phyloP scores from a whole-genome alignment of 2,888 invertebrate genomes.

The Hydriomena furcata region DNA sequence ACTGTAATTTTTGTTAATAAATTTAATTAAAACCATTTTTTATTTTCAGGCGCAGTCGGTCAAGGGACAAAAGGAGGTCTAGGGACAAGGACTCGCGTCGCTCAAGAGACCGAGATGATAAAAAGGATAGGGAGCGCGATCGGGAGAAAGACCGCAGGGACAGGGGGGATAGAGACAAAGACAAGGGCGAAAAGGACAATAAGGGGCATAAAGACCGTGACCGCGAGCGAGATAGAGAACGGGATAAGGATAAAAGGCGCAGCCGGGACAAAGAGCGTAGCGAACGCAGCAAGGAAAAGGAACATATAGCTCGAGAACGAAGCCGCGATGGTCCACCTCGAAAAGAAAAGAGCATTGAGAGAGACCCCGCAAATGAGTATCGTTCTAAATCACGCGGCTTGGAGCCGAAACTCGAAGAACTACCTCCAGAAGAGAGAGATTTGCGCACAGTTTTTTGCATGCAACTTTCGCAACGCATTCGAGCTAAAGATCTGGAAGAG shows the following conservation, averaged over 20 bases:
- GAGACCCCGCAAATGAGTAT: conserved; percentile 62
- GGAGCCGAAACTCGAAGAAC: conserved; percentile 86
- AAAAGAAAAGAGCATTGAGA: conserved; percentile 63
- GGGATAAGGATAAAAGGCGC: conserved; percentile 72
- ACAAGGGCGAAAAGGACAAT: conserved; percentile 53
- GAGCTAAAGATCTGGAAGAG: conserved; percentile 97
- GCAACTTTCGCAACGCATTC: conserved; percentile 97
- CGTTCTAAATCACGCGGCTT: conserved; percentile 78
- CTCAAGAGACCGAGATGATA: conserved; percentile 81
- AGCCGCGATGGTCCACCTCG: conserved; percentile 48
- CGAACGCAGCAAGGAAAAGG: conserved; percentile 60
- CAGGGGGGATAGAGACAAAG: conserved; percentile 69
- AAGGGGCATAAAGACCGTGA: conserved; percentile 46
- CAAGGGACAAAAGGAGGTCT: conserved; percentile 77
- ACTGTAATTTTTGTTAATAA: too few relatives aligned
- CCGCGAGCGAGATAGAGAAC: conserved; percentile 50
- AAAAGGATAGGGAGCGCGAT: conserved; percentile 61
- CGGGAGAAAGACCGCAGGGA: conserved; percentile 56
- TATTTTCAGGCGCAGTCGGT: conserved; percentile 64
- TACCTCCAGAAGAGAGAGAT: conserved; percentile 98
- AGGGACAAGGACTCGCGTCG: conserved; percentile 85
- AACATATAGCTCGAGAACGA: conserved; percentile 43
- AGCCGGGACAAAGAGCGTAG: conserved; percentile 57
- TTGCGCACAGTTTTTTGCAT: conserved; percentile 99
- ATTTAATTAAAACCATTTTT: too few relatives aligned